Conservation (phyloP, 2,113 vertebrate genomes). For the Halcyon senegalensis region DNA sequence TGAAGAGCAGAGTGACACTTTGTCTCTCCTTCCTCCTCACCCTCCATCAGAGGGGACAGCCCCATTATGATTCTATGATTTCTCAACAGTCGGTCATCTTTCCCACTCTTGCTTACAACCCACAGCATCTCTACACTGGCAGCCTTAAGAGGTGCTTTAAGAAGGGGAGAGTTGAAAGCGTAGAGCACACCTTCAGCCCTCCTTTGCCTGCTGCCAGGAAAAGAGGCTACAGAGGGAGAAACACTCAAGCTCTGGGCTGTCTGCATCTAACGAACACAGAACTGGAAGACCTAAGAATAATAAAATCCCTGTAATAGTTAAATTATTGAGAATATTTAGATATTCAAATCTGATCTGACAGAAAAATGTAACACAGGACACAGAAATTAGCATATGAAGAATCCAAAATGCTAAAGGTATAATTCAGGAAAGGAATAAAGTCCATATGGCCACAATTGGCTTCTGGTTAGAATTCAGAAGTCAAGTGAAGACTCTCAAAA, state of each 20-base stretch:
- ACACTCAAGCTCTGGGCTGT: not conserved
- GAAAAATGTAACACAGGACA: not conserved
- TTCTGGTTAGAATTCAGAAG: not conserved
- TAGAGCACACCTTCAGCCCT: not conserved
- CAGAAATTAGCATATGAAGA: not conserved
- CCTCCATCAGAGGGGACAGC: not conserved
- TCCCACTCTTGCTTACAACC: not conserved
- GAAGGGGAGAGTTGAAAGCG: not conserved
- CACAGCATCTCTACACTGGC: not conserved
- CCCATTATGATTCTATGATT: too few species aligned
- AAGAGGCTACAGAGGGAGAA: not conserved
- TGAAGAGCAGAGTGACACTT: not conserved
- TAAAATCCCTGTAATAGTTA: not conserved
- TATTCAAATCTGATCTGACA: not conserved
- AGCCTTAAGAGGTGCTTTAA: not conserved
- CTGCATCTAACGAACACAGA: not conserved
- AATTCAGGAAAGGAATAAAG: not conserved
- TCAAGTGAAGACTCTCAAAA: not conserved
- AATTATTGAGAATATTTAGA: not conserved
- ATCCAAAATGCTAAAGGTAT: not conserved
- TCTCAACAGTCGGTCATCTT: not conserved
- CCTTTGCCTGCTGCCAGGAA: not conserved
- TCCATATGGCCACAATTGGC: not conserved
- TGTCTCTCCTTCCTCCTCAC: not conserved
- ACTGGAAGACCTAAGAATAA: not conserved